phyloP scores from a whole-genome alignment of 2,797 vertebrate species.

The Orientallactaga sibirica region DNA sequence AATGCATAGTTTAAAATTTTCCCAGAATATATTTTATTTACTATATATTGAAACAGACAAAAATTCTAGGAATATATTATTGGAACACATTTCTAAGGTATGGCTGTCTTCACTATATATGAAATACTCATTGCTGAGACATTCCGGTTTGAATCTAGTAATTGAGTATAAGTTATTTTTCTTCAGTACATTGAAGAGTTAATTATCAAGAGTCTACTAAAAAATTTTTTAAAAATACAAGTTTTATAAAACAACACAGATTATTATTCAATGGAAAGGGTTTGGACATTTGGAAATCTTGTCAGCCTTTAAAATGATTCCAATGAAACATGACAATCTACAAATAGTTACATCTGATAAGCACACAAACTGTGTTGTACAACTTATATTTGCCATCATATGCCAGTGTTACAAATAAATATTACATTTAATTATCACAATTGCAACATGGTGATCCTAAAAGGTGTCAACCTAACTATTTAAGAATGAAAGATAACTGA shows the following conservation, averaged over 20 bases:
- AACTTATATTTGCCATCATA: background rate
- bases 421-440: constrained; percentile 42
- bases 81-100: constrained; percentile 59
- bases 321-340: background rate
- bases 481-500: constrained; percentile 50
- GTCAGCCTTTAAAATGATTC: constrained; percentile 36
- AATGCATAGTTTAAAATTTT: constrained; percentile 57
- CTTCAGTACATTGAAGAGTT: constrained; percentile 4
- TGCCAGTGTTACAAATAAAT: background rate
- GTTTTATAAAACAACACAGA: background rate
- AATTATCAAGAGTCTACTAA: background rate
- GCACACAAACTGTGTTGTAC: background rate
- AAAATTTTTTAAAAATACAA: constrained; percentile 3
- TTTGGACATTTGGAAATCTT: constrained; percentile 3
- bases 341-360: no score
- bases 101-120: background rate
- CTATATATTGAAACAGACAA: constrained; percentile 60
- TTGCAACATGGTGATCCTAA: constrained; percentile 16
- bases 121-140: constrained; percentile 39
- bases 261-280: background rate
- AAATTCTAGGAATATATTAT: constrained; percentile 49
- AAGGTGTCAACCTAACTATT: background rate
- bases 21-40: constrained; percentile 52
- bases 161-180: constrained; percentile 2
- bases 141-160: constrained; percentile 48